Base-by-base conservation (phyloP, 2,888 invertebrate species). In the Lasioglossum zephyrum region DNA sequence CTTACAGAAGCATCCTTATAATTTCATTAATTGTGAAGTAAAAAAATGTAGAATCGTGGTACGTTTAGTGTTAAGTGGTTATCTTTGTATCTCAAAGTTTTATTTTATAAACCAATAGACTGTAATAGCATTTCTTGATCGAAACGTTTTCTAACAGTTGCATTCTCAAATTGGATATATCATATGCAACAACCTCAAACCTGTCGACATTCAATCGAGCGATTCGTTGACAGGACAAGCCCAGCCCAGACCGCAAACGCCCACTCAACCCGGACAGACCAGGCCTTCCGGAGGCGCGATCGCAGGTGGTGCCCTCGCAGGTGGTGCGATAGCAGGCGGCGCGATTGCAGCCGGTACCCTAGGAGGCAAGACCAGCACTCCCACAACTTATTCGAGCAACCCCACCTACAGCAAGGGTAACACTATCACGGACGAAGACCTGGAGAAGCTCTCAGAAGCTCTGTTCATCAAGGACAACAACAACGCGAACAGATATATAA, bases 391-490 rank as follows among this genome's bases (percentile, higher is more conserved):
- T 72, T 92, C 93, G 2, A 93, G 93, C 77, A 94, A 94, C 84
- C 95, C 95, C 5, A 94, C 91, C 1, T 95, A 93, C 82, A 95
- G 95, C 83, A 94, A 94, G 83, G 94, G 95, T 8, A 94, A 93
- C 44, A 92, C 96, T 60, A 95, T 96, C 47, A 96, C 96, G 79
- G 97, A 97, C 91, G 95, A 95, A 88, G 97, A 97, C 94, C 94
- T 97, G 70, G 96, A 96, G 92, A 96, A 96, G 72, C 95, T 98
- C 77, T 97, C 97, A 26, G 98, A 98, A 95, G 96, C 96, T 78
- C 95, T 98, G 36, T 96, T 97, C 82, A 96, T 96, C 81, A 97
- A 97, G 93, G 98, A 98, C 93, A 95, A 95, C 0, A 98, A 97
- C 94, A 98, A 97, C 94, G 97, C 97, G 66, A 96, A 97, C 9